Conservation (phyloP, 2,888 invertebrate genomes). For the Mayetiola destructor region DNA sequence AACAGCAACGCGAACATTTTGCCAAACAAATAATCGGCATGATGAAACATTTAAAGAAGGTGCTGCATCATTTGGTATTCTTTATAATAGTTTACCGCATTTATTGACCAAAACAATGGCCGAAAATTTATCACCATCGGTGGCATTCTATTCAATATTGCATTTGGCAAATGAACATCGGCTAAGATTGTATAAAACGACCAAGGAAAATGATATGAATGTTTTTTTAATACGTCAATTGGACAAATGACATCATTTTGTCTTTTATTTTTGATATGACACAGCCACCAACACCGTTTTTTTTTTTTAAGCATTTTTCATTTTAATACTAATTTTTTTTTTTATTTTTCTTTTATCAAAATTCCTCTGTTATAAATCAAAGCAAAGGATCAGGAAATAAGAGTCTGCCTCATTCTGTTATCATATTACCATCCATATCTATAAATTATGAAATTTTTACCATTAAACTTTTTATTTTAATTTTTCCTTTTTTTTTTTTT, state of each 20-base stretch:
- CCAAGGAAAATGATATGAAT: neutral
- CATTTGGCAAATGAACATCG: conserved; percentile 74
- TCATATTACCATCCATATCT: no score
- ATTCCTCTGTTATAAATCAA: no score
- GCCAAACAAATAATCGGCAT: conserved; percentile 16
- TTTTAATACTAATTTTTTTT: no score
- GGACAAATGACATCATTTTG: conserved; percentile 5
- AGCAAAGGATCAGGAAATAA: no score
- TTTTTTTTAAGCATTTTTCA: no score
- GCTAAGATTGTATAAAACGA: conserved; percentile 34
- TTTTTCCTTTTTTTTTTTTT: no score
- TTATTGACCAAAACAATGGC: conserved; percentile 46
- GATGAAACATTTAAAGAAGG: conserved; percentile 32
- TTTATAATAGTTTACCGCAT: conserved; percentile 44
- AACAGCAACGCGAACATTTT: conserved; percentile 19
- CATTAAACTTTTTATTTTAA: no score
- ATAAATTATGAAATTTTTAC: no score
- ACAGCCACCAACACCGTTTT: no score
- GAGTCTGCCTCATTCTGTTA: no score
- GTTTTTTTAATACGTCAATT: conserved; percentile 1
- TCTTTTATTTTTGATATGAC: no score
- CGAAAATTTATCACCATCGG: conserved; percentile 58
- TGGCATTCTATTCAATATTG: conserved; percentile 65
- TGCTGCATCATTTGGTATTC: conserved; percentile 38
- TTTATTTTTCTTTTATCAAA: no score